Percentiles rank a stretch among this genome's conserved stretches.
Conservation (phyloP, 2,888 invertebrate genomes). For the Acanthacorydalis orientalis region DNA sequence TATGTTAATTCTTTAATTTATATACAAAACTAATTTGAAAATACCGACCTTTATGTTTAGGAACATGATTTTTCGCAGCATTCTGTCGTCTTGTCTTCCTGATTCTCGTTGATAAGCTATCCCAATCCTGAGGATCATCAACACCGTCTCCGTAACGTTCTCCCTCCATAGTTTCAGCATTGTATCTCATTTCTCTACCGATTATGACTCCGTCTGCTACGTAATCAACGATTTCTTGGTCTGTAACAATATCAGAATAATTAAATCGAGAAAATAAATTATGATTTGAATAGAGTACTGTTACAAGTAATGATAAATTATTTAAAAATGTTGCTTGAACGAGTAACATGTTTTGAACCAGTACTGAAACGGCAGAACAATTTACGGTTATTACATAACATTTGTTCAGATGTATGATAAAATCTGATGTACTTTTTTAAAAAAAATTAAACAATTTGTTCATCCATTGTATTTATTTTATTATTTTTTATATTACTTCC, state of each 20-base stretch:
- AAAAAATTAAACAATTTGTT: no score
- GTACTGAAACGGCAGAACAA: no score
- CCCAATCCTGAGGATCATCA: slow-evolving; percentile 56
- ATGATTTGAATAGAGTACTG: background rate
- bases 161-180: slow-evolving; percentile 69
- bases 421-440: no score
- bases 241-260: slow-evolving; percentile 38
- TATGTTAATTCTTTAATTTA: no score
- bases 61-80: slow-evolving; percentile 22
- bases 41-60: slow-evolving; percentile 31
- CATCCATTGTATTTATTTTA: no score
- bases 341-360: no score
- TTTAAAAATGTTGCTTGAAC: no score
- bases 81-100: slow-evolving; percentile 27
- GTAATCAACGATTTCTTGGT: slow-evolving; percentile 71
- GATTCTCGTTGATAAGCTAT: slow-evolving; percentile 60
- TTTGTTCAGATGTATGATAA: no score
- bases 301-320: no score
- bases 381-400: no score
- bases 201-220: slow-evolving; percentile 66
- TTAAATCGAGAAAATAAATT: background rate
- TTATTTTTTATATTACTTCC: no score
- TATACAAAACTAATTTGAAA: background rate
- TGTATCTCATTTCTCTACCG: slow-evolving; percentile 64
- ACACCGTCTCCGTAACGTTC: slow-evolving; percentile 48